phyloP scores from a whole-genome alignment of 2,888 invertebrate species.

The Drosophila nigricruria region DNA sequence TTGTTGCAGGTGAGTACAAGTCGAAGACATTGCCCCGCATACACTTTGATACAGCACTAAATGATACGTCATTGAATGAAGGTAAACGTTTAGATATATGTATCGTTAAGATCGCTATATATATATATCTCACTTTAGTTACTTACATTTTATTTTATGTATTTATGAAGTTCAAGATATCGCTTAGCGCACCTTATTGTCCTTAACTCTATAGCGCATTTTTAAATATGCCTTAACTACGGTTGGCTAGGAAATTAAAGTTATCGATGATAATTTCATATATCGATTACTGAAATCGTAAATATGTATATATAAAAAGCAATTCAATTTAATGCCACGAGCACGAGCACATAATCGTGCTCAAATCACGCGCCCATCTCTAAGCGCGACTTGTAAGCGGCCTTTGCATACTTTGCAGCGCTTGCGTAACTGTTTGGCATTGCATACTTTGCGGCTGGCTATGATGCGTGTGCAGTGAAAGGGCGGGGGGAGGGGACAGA shows the following conservation, averaged over 20 bases:
- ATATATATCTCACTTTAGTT: not conserved
- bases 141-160: not conserved
- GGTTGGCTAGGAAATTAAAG: too few species aligned
- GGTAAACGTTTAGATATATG: slow-evolving; percentile 73
- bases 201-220: too few species aligned
- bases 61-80: slow-evolving; percentile 84
- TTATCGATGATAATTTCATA: too few species aligned
- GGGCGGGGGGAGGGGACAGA: not conserved
- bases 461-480: not conserved
- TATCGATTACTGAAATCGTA: not conserved
- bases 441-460: slow-evolving; percentile 42
- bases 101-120: too few species aligned
- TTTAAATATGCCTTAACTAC: too few species aligned
- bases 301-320: not conserved
- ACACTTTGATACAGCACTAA: slow-evolving; percentile 84
- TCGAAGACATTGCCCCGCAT: slow-evolving; percentile 86
- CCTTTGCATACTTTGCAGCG: slow-evolving; percentile 47
- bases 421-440: slow-evolving; percentile 6
- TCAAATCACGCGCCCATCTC: slow-evolving; percentile 1
- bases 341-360: too few species aligned
- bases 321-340: not conserved
- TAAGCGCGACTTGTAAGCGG: not conserved
- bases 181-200: too few species aligned
- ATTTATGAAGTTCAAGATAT: not conserved
- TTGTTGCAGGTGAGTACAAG: slow-evolving; percentile 85